Conservation (phyloP, 2,113 vertebrate genomes). For the Melanerpes formicivorus region DNA sequence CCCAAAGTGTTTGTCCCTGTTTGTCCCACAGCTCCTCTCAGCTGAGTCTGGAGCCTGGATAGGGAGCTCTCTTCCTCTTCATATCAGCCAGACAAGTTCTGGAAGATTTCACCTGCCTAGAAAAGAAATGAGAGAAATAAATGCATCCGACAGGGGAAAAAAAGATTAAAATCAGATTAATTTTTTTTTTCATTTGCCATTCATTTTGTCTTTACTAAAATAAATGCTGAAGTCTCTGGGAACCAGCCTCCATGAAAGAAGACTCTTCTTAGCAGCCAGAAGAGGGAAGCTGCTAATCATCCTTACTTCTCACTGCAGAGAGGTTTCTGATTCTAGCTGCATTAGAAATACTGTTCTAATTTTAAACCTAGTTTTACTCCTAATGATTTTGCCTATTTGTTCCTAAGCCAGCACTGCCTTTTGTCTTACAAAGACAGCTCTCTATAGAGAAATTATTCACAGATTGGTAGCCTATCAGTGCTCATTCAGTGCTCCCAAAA, state of each 20-base stretch:
- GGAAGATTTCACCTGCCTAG: neutral
- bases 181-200: neutral
- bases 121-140: neutral
- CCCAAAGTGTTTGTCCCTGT: neutral
- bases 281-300: neutral
- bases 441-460: neutral
- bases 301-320: neutral
- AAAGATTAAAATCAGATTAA: neutral
- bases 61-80: neutral
- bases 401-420: neutral
- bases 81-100: neutral
- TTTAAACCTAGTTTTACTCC: neutral
- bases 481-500: neutral
- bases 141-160: neutral
- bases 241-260: neutral
- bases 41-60: neutral
- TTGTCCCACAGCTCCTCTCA: neutral
- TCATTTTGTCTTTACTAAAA: neutral
- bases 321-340: neutral
- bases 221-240: neutral
- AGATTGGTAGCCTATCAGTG: neutral
- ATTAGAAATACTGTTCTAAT: neutral
- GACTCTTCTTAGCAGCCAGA: neutral
- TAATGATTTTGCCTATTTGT: neutral
- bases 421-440: neutral